Evolutionary conservation across 1,140 invertebrate genomes (phyloP).

Genomic region (Pomacea maculata): DNA sequence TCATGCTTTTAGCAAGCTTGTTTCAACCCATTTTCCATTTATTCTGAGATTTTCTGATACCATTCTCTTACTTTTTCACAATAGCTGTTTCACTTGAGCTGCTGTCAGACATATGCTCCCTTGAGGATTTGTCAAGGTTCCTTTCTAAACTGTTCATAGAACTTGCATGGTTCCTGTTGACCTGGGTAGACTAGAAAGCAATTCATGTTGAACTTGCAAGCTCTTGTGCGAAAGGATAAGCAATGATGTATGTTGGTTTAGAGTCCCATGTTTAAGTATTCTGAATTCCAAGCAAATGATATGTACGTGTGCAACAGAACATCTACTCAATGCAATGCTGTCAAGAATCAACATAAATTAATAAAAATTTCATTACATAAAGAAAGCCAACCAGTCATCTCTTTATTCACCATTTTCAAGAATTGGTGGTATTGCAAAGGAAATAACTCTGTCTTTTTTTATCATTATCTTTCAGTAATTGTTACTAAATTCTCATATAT

Average conservation of each 20-base stretch:
- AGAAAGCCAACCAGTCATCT: too few relatives aligned
- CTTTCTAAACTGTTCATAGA: slow-evolving; percentile 48
- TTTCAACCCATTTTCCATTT: neutral
- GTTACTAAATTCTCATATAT: too few relatives aligned
- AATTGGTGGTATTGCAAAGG: neutral
- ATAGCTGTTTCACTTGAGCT: slow-evolving; percentile 30
- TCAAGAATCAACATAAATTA: too few relatives aligned
- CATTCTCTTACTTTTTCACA: slow-evolving; percentile 10
- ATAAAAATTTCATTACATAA: too few relatives aligned
- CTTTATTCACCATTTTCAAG: too few relatives aligned
- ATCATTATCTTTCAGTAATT: too few relatives aligned
- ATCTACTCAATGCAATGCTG: too few relatives aligned
- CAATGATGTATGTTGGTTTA: too few relatives aligned
- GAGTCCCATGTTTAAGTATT: too few relatives aligned
- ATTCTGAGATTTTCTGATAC: neutral
- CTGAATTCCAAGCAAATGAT: too few relatives aligned
- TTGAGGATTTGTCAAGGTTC: slow-evolving; percentile 20
- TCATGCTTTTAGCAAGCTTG: neutral
- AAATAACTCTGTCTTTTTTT: neutral
- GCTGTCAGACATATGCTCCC: slow-evolving; percentile 28
- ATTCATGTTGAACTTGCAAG: neutral
- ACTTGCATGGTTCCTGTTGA: slow-evolving; percentile 8
- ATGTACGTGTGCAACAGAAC: too few relatives aligned
- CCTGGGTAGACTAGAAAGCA: neutral
- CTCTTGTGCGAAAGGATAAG: too few relatives aligned